These are phyloP conservation scores for Perizoma affinitatum DNA, from an alignment of 2,888 invertebrate genomes.

Conservation along the genomic window DNA sequence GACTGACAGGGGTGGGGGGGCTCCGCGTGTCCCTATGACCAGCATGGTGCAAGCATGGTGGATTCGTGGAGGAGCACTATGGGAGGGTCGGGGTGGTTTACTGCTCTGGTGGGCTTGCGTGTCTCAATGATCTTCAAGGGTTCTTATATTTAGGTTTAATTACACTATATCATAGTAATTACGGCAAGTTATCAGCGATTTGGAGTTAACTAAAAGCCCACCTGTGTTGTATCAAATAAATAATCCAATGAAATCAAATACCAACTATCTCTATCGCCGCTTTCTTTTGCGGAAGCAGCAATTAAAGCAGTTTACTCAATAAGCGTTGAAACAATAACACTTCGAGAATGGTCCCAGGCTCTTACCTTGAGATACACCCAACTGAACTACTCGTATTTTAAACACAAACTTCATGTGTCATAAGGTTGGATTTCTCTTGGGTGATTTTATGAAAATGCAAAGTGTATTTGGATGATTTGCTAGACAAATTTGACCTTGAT, in stretches of 20 bases:
- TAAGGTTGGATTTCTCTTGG: conserved; percentile 40
- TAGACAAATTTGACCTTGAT: conserved; percentile 79
- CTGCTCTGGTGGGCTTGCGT: no score
- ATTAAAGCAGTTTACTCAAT: conserved; percentile 66
- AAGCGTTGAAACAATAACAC: conserved; percentile 68
- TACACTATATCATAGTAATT: no score
- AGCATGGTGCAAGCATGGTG: no score
- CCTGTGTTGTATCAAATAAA: no score
- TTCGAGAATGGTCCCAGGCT: conserved; percentile 74
- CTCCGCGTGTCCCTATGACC: no score
- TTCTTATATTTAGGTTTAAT: no score
- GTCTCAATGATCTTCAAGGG: no score
- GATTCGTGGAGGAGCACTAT: no score
- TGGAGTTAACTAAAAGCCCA: no score
- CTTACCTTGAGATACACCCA: conserved; percentile 57
- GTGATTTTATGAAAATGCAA: conserved; percentile 40
- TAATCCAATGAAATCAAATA: conserved; percentile 24
- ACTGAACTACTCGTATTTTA: conserved; percentile 25
- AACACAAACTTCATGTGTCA: conserved; percentile 13
- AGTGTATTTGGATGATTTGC: conserved; percentile 68
- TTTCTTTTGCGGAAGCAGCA: conserved; percentile 70
- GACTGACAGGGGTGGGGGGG: no score
- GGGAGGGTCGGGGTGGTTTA: no score
- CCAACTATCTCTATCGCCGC: conserved; percentile 45
- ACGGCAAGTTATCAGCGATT: no score